Evolutionary conservation across 1,140 invertebrate genomes (phyloP).

Genomic region (Triops cancriformis): DNA sequence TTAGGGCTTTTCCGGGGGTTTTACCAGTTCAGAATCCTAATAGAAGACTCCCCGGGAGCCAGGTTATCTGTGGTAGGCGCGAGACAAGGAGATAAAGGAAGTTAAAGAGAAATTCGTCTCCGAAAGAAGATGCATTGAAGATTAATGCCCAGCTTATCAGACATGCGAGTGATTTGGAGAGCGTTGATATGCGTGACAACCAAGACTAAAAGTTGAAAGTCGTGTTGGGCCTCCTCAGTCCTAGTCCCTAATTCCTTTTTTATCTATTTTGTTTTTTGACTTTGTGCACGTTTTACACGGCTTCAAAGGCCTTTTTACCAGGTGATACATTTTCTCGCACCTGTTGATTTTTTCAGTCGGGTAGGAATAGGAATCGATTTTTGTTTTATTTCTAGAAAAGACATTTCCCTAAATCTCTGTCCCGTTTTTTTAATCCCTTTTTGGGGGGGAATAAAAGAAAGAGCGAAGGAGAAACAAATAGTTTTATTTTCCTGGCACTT

Average conservation of each 20-base stretch:
- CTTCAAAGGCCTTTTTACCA: not conserved
- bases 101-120: not conserved
- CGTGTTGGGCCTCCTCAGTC: not conserved
- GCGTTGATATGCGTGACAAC: not conserved
- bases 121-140: not conserved
- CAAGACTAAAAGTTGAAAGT: not conserved
- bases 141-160: not conserved
- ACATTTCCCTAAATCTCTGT: too few species aligned
- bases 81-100: not conserved
- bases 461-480: not conserved
- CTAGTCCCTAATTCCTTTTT: not conserved
- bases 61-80: not conserved
- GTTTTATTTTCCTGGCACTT: not conserved
- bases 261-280: not conserved
- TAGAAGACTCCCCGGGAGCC: not conserved
- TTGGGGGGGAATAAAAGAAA: not conserved
- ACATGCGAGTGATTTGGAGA: not conserved
- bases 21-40: not conserved
- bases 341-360: constrained; percentile 9
- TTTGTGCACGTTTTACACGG: too few species aligned
- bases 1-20: not conserved
- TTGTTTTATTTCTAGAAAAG: not conserved
- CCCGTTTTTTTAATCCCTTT: not conserved
- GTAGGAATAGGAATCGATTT: not conserved
- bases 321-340: not conserved